These are phyloP conservation scores for Dicranocentrus wangi DNA, from an alignment of 2,888 invertebrate genomes.

Conservation along the genomic window DNA sequence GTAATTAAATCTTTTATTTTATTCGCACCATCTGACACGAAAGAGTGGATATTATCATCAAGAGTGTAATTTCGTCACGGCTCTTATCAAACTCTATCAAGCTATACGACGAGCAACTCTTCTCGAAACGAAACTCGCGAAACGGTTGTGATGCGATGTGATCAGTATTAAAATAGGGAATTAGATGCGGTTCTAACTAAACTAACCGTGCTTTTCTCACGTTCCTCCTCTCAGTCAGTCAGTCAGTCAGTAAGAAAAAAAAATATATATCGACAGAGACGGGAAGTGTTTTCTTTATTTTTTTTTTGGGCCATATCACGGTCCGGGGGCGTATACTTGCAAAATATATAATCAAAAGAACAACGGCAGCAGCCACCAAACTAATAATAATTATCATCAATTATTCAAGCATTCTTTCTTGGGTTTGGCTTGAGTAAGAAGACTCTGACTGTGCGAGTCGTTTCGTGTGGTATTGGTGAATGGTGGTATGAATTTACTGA, in stretches of 20 bases:
- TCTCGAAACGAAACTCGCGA: no score
- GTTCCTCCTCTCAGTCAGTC: no score
- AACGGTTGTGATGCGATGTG: constrained; percentile 7
- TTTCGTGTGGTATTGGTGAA: not conserved
- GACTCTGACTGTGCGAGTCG: no score
- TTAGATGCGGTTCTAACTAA: constrained; percentile 16
- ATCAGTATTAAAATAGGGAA: constrained; percentile 17
- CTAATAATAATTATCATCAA: constrained; percentile 31
- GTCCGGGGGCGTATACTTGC: constrained; percentile 3
- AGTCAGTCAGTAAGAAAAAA: not conserved
- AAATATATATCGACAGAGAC: not conserved
- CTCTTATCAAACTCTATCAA: constrained; percentile 3
- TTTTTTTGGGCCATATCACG: not conserved
- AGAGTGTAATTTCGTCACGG: constrained; percentile 22
- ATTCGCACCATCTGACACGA: constrained; percentile 24
- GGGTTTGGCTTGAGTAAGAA: no score
- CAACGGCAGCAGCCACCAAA: constrained; percentile 3
- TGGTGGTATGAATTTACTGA: no score
- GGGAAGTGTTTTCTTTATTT: not conserved
- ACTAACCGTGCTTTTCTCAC: not conserved
- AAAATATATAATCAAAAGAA: constrained; percentile 4
- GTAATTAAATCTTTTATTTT: constrained; percentile 44
- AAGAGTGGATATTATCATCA: constrained; percentile 23
- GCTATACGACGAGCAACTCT: no score
- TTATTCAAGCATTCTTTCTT: constrained; percentile 2